phyloP scores from a whole-genome alignment of 2,888 invertebrate genomes.

The Onchidella celtica region DNA sequence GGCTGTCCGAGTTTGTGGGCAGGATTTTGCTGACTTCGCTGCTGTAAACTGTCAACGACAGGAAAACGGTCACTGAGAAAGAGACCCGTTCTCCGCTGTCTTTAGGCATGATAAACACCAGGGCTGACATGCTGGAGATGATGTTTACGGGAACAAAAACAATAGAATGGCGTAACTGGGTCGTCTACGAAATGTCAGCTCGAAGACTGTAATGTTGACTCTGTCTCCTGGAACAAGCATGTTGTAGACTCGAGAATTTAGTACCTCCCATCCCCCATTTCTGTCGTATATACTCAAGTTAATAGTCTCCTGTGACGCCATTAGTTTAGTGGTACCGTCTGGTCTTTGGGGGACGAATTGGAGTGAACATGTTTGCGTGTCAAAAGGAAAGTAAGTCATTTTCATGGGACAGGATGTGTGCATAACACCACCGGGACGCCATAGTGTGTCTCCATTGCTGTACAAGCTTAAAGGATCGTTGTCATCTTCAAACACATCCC shows the following conservation, averaged over 20 bases:
- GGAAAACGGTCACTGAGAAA: constrained; percentile 51
- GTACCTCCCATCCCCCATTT: constrained; percentile 32
- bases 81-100: constrained; percentile 53
- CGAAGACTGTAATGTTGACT: too few species aligned
- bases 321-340: not conserved
- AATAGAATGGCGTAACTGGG: constrained; percentile 11
- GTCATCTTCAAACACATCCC: constrained; percentile 23
- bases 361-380: constrained; percentile 45
- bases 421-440: constrained; percentile 30
- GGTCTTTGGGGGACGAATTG: constrained; percentile 3
- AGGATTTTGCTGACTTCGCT: constrained; percentile 11
- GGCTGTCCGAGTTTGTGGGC: constrained; percentile 13
- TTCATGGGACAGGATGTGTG: constrained; percentile 38
- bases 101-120: constrained; percentile 51
- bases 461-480: constrained; percentile 26
- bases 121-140: constrained; percentile 45
- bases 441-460: constrained; percentile 24
- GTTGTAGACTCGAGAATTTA: too few species aligned
- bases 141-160: constrained; percentile 47
- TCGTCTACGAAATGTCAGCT: not conserved
- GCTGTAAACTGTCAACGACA: constrained; percentile 51
- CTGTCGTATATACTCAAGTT: not conserved
- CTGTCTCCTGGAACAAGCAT: too few species aligned
- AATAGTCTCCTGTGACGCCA: not conserved
- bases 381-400: constrained; percentile 52